Conservation (phyloP, 2,797 vertebrate genomes). For the Novumbra hubbsi region DNA sequence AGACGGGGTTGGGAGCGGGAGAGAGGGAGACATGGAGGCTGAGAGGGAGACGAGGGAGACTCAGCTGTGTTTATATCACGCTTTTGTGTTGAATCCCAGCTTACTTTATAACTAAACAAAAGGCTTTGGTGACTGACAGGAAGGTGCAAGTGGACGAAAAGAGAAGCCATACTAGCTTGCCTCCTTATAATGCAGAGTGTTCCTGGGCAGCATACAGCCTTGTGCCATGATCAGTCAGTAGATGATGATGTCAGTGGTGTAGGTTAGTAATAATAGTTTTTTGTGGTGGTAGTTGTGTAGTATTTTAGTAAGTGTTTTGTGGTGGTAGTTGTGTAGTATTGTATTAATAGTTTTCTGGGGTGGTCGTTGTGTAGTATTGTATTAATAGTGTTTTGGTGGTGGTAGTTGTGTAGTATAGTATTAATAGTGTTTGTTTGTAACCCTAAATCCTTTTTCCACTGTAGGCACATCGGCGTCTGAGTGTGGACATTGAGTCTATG, state of each 20-base stretch:
- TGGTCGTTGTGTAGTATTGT: no score
- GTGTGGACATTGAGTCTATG: slow-evolving; percentile 80
- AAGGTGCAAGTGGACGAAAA: background rate
- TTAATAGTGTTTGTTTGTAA: background rate
- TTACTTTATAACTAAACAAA: background rate
- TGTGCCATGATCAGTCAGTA: background rate
- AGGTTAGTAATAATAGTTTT: background rate
- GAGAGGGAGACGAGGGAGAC: no score
- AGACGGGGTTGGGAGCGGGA: no score
- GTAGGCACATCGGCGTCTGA: slow-evolving; percentile 78
- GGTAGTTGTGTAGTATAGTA: background rate
- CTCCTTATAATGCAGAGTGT: background rate
- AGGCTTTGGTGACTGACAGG: background rate
- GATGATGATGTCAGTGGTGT: background rate
- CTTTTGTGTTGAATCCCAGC: no score
- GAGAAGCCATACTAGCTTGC: background rate
- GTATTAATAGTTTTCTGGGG: background rate
- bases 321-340: background rate
- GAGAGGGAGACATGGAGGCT: no score
- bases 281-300: no score
- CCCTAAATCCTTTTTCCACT: slow-evolving; percentile 5
- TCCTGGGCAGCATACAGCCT: background rate
- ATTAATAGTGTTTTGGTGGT: background rate
- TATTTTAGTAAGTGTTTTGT: no score
- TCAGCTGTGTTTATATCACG: no score